Evolutionary conservation across 2,797 vertebrate genomes (phyloP).

Genomic region (Rachycentron canadum): DNA sequence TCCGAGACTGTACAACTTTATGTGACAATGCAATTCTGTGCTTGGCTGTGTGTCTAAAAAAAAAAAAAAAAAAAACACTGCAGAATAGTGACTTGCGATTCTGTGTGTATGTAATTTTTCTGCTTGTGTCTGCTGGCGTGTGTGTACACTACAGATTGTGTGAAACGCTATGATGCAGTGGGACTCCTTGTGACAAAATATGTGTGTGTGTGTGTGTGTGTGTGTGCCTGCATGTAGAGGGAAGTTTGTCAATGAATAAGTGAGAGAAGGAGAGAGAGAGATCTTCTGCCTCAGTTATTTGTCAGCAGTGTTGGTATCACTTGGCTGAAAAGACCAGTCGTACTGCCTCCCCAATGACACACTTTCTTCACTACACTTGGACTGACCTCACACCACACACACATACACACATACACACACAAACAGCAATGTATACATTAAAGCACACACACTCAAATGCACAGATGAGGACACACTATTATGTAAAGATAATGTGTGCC

Average conservation of each 20-base stretch:
- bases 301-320: constrained; percentile 54
- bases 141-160: constrained; percentile 7
- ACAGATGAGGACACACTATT: background rate
- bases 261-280: constrained; percentile 16
- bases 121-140: background rate
- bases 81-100: constrained; percentile 1
- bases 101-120: background rate
- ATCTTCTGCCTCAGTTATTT: constrained; percentile 64
- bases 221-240: background rate
- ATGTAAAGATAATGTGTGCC: background rate
- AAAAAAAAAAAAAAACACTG: no score
- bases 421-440: background rate
- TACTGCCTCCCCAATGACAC: constrained; percentile 63
- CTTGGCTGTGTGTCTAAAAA: constrained; percentile 22
- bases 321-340: constrained; percentile 60
- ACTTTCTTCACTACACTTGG: constrained; percentile 68
- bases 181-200: constrained; percentile 50
- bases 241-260: constrained; percentile 53
- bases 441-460: background rate
- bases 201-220: background rate
- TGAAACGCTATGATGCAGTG: constrained; percentile 33
- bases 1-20: constrained; percentile 28
- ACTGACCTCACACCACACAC: constrained; percentile 60
- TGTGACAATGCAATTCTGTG: constrained; percentile 49
- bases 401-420: background rate